A percentile compares a stretch with the other conserved stretches of the same genome.
Conservation (phyloP, 1,140 invertebrate genomes). For the Onthophagus taurus region DNA sequence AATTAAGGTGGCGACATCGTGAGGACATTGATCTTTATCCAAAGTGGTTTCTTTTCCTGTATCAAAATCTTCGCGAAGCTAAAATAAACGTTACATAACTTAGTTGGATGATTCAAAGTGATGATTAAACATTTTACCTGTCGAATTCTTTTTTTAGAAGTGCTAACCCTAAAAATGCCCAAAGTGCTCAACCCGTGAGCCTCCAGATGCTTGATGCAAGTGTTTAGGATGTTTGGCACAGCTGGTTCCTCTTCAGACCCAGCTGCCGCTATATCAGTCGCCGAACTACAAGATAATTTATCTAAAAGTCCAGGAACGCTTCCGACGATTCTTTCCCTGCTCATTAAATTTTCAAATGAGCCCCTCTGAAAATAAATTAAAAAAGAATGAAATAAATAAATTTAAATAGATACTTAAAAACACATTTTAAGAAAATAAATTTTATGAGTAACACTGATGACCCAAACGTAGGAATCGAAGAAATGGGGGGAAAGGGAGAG, state of each 20-base stretch:
- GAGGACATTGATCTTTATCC: conserved; percentile 73
- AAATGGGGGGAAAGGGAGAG: neutral
- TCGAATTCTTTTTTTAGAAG: conserved; percentile 81
- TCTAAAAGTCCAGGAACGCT: conserved; percentile 49
- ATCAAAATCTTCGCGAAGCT: conserved; percentile 88
- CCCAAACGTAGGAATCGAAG: neutral
- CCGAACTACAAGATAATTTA: conserved; percentile 30
- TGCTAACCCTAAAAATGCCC: conserved; percentile 82
- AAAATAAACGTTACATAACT: conserved; percentile 22
- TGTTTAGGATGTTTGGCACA: conserved; percentile 63
- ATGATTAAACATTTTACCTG: conserved; percentile 52
- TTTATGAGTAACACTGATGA: no score
- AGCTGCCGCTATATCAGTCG: conserved; percentile 28
- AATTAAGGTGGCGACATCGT: conserved; percentile 85
- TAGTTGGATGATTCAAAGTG: neutral
- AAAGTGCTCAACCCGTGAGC: conserved; percentile 68
- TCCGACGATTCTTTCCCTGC: conserved; percentile 46
- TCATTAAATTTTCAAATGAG: conserved; percentile 57
- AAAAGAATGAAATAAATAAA: neutral
- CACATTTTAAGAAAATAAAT: no score
- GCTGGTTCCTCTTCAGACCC: conserved; percentile 35
- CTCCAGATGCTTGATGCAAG: conserved; percentile 74
- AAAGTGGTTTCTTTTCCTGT: conserved; percentile 66
- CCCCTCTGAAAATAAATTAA: conserved; percentile 44
- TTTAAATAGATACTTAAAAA: no score